These are phyloP conservation scores for Cinclus cinclus DNA, from an alignment of 2,113 vertebrate species.

Conservation along the genomic window DNA sequence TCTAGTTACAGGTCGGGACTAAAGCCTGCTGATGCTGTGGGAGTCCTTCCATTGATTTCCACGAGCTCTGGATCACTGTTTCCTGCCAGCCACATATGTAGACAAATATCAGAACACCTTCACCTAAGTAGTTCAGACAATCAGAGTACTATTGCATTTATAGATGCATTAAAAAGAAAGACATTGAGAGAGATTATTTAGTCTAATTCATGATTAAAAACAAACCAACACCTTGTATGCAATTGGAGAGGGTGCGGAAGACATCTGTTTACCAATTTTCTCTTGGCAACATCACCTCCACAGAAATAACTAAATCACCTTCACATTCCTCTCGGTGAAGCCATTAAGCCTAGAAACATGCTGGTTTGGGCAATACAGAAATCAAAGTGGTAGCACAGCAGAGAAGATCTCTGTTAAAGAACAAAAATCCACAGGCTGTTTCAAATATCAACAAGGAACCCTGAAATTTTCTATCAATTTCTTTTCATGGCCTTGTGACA, in stretches of 20 bases:
- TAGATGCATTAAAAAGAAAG: neutral
- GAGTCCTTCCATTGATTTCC: conserved; percentile 53
- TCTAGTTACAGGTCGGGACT: conserved; percentile 21
- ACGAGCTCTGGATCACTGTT: neutral
- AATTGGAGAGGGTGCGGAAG: conserved; percentile 69
- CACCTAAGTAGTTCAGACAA: neutral
- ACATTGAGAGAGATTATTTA: conserved; percentile 49
- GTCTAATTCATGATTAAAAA: neutral
- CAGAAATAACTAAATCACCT: conserved; percentile 82
- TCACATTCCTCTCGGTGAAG: conserved; percentile 81
- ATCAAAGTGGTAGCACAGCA: conserved; percentile 81
- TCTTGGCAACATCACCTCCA: conserved; percentile 73
- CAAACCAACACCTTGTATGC: conserved; percentile 26
- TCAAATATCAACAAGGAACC: conserved; percentile 88
- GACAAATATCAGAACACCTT: neutral
- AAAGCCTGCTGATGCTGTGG: conserved; percentile 31
- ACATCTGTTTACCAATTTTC: conserved; percentile 73
- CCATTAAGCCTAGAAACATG: conserved; percentile 87
- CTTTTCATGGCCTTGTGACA: conserved; percentile 86
- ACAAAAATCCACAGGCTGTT: conserved; percentile 87
- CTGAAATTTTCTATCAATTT: conserved; percentile 87
- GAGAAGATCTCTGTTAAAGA: conserved; percentile 83
- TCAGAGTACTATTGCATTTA: conserved; percentile 1
- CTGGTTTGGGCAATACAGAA: conserved; percentile 84
- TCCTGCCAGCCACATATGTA: neutral